These are phyloP conservation scores for Tetranychus piercei DNA, from an alignment of 2,888 invertebrate genomes.

Conservation along the genomic window DNA sequence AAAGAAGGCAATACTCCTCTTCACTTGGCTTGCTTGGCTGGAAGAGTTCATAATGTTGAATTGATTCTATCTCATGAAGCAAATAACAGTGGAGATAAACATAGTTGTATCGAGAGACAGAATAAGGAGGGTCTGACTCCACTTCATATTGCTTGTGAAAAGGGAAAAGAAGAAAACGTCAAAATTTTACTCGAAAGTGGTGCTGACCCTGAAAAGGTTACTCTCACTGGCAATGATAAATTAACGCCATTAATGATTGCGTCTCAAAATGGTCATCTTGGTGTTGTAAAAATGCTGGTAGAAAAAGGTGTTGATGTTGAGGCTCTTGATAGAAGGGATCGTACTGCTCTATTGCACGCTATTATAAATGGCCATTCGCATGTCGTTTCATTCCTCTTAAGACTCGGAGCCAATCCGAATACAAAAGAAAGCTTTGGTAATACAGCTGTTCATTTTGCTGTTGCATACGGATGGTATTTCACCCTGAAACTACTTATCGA, in stretches of 20 bases:
- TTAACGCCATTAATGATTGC: constrained; percentile 37
- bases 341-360: constrained; percentile 39
- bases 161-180: constrained; percentile 14
- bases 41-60: constrained; percentile 31
- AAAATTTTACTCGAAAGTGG: constrained; percentile 14
- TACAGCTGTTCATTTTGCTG: constrained; percentile 38
- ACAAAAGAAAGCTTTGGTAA: constrained; percentile 38
- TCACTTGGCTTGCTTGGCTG: constrained; percentile 30
- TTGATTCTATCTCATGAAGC: constrained; percentile 28
- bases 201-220: constrained; percentile 27
- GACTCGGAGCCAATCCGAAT: constrained; percentile 14
- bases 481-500: constrained; percentile 36
- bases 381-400: constrained; percentile 35
- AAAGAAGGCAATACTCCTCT: constrained; percentile 43
- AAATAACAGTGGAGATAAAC: background rate
- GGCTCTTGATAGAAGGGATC: constrained; percentile 21
- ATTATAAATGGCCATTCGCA: constrained; percentile 38
- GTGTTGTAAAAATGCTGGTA: constrained; percentile 34
- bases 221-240: constrained; percentile 33
- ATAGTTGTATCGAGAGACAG: background rate
- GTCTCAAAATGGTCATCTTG: constrained; percentile 33
- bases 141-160: constrained; percentile 34
- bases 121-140: constrained; percentile 11
- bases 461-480: constrained; percentile 40
- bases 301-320: constrained; percentile 35